Evolutionary conservation across 2,113 vertebrate genomes (phyloP).

Genomic region (Ailurus styani): DNA sequence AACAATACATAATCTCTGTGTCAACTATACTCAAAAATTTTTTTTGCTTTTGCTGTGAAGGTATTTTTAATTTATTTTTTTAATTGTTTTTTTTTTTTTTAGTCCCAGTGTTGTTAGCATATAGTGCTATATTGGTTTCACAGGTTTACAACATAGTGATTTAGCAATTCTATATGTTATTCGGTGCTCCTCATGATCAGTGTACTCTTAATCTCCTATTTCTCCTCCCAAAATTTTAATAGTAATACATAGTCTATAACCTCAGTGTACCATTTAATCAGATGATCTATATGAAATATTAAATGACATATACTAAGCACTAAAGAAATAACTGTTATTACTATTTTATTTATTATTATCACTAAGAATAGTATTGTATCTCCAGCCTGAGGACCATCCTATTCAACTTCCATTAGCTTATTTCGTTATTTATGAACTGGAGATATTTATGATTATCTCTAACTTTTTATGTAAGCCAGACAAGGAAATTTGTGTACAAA

Average conservation of each 20-base stretch:
- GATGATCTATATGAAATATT: neutral
- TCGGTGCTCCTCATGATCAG: neutral
- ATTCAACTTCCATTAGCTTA: neutral
- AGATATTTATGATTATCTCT: neutral
- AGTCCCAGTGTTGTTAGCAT: neutral
- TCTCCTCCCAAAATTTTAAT: neutral
- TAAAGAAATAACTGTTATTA: neutral
- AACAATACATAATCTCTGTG: neutral
- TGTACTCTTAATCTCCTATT: neutral
- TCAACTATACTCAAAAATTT: neutral
- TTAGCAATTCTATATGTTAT: neutral
- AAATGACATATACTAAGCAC: neutral
- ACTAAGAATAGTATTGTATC: neutral
- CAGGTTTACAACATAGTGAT: neutral
- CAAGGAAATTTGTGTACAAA: neutral
- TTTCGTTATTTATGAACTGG: neutral
- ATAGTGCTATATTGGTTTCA: neutral
- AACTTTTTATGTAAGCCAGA: neutral
- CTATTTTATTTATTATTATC: neutral
- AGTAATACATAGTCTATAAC: neutral
- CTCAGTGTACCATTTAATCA: neutral
- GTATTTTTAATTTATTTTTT: neutral
- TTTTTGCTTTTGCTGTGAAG: neutral
- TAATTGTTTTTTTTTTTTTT: neutral
- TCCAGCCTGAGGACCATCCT: neutral